Evolutionary conservation across 1,140 invertebrate species (phyloP).

Genomic region (Listronotus oregonensis): DNA sequence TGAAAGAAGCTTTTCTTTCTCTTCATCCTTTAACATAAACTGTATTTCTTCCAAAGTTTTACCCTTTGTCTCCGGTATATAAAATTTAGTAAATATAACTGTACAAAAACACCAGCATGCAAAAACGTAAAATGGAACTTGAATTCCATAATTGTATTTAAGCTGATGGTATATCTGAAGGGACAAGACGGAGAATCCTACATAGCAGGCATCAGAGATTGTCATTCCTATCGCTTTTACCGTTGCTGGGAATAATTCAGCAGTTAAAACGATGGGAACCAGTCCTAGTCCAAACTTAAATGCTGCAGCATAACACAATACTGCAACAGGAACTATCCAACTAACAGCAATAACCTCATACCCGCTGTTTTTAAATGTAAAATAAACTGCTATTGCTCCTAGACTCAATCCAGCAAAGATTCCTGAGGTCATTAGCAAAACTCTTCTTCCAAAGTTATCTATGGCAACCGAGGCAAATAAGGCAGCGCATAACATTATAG

Average conservation of each 20-base stretch:
- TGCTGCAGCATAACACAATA: conserved; percentile 30
- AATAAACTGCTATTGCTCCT: conserved; percentile 41
- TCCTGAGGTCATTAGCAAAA: conserved; percentile 52
- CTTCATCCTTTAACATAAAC: too few species aligned
- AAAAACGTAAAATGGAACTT: conserved; percentile 70
- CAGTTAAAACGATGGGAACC: conserved; percentile 72
- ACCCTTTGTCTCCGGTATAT: too few species aligned
- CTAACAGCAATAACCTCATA: conserved; percentile 16
- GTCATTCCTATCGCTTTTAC: conserved; percentile 58
- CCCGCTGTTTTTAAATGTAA: conserved; percentile 36
- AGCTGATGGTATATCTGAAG: conserved; percentile 67
- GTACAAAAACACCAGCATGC: conserved; percentile 50
- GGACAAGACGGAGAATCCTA: conserved; percentile 64
- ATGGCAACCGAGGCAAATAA: conserved; percentile 50
- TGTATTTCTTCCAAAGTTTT: too few species aligned
- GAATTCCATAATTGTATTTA: conserved; percentile 55
- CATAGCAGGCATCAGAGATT: conserved; percentile 40
- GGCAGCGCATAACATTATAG: conserved; percentile 48
- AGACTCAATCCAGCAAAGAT: conserved; percentile 31
- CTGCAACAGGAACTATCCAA: conserved; percentile 29
- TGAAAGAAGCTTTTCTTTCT: too few species aligned
- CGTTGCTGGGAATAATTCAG: conserved; percentile 67
- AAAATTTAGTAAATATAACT: conserved; percentile 14
- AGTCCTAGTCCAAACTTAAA: conserved; percentile 50
- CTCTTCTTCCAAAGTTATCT: conserved; percentile 56